phyloP scores from a whole-genome alignment of 2,113 vertebrate species.

The Antidorcas marsupialis region DNA sequence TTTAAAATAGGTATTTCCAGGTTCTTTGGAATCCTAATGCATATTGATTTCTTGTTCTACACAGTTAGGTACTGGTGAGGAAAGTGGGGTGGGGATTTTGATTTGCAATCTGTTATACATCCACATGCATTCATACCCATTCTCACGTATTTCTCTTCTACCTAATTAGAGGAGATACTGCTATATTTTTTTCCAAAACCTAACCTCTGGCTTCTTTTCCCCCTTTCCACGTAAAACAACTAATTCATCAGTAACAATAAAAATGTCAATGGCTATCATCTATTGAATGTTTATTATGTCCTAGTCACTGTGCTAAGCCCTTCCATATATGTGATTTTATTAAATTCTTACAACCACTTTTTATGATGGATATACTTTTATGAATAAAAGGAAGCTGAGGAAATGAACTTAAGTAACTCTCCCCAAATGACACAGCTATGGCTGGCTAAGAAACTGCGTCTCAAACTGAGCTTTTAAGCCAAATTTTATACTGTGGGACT shows the following conservation, averaged over 20 bases:
- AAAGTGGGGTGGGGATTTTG: background rate
- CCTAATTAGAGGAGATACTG: background rate
- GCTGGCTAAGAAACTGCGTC: background rate
- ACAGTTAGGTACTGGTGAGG: background rate
- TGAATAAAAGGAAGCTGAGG: background rate
- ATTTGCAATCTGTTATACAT: background rate
- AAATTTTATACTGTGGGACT: background rate
- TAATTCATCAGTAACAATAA: background rate
- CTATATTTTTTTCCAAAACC: background rate
- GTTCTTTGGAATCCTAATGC: background rate
- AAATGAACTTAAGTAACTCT: background rate
- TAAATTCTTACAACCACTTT: background rate
- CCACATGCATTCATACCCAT: background rate
- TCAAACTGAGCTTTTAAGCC: background rate
- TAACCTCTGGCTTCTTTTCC: background rate
- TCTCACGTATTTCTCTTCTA: background rate
- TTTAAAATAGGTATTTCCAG: slow-evolving; percentile 4
- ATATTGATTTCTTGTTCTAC: background rate
- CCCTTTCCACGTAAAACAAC: background rate
- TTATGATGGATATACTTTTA: background rate
- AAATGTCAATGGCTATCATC: background rate
- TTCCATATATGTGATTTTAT: background rate
- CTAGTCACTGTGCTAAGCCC: background rate
- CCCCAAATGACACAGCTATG: background rate
- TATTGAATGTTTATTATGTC: background rate